Conservation (phyloP, 2,797 vertebrate species). For the Gallirallus australis region DNA sequence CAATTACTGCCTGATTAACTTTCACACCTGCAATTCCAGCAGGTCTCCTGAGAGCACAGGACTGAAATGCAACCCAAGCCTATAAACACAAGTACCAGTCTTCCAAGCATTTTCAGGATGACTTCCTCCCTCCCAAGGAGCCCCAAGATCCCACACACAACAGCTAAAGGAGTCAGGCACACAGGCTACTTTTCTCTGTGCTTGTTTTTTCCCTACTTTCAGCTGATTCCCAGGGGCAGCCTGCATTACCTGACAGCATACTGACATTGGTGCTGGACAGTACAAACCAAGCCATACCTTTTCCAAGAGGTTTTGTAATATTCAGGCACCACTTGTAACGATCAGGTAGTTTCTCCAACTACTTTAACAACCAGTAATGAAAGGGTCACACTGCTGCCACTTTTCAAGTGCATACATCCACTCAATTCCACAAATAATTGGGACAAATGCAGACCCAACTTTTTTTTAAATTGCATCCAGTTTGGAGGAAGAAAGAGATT, state of each 20-base stretch:
- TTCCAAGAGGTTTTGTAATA: neutral
- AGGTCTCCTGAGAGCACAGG: neutral
- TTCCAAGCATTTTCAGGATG: too few species aligned
- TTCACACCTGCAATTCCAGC: neutral
- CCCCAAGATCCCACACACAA: neutral
- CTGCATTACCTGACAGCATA: neutral
- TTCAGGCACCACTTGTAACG: neutral
- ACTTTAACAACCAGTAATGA: neutral
- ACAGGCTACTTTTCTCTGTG: neutral
- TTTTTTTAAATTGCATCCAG: rapidly evolving
- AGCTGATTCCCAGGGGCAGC: neutral
- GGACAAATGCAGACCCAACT: neutral
- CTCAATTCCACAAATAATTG: neutral
- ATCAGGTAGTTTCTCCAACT: neutral
- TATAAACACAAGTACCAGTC: neutral
- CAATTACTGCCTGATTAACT: neutral
- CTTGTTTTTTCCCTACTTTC: neutral
- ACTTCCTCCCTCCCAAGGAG: neutral
- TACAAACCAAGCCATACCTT: neutral
- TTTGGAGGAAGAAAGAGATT: neutral
- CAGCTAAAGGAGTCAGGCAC: neutral
- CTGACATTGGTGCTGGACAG: neutral
- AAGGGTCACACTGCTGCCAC: neutral
- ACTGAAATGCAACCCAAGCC: neutral
- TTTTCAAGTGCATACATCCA: neutral